These are phyloP conservation scores for Thomomys bottae DNA, from an alignment of 2,113 vertebrate species.

Conservation along the genomic window DNA sequence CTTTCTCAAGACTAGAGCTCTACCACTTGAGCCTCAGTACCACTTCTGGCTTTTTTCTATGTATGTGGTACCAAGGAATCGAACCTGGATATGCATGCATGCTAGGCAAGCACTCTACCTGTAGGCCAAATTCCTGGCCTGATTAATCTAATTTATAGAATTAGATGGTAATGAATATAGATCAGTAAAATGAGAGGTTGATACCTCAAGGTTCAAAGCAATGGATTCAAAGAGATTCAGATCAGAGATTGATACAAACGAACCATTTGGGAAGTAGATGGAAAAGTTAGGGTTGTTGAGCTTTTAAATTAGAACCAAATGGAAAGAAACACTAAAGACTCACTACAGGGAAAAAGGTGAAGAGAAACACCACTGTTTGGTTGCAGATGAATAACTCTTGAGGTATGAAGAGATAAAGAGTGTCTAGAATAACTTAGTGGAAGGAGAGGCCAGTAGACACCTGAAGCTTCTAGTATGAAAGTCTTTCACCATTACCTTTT, in stretches of 20 bases:
- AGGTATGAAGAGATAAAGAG: not conserved
- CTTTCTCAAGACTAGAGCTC: too few species aligned
- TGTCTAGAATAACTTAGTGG: not conserved
- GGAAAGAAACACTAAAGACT: not conserved
- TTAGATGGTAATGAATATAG: not conserved
- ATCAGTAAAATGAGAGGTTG: not conserved
- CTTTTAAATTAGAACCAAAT: not conserved
- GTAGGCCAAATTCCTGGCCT: too few species aligned
- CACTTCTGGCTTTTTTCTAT: too few species aligned
- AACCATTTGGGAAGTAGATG: not conserved
- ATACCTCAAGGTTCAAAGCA: not conserved
- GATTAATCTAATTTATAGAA: slow-evolving; percentile 20
- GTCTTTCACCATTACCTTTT: not conserved
- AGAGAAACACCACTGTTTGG: not conserved
- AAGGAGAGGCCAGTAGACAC: not conserved
- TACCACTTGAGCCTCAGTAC: too few species aligned
- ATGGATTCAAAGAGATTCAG: not conserved
- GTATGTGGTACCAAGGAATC: too few species aligned
- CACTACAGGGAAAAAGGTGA: not conserved
- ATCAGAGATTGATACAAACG: not conserved
- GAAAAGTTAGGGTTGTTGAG: not conserved
- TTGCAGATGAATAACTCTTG: not conserved
- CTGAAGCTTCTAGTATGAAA: not conserved
- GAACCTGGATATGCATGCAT: too few species aligned
- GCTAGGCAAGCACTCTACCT: too few species aligned